Percentiles rank a stretch among this genome's conserved stretches.
These are phyloP conservation scores for Turnix velox DNA, from an alignment of 2,113 vertebrate genomes.

Conservation along the genomic window DNA sequence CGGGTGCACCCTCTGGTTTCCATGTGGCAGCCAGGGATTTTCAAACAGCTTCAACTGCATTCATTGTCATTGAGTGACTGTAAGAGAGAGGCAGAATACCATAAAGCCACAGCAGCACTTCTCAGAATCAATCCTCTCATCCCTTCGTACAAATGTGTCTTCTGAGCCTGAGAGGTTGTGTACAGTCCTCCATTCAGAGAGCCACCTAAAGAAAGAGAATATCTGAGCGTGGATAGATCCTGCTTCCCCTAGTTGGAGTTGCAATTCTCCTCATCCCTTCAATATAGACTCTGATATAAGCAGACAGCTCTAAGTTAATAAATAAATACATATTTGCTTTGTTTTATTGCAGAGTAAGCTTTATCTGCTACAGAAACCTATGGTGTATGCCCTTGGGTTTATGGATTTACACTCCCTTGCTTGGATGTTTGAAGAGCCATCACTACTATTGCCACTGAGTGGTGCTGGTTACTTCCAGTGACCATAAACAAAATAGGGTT, in stretches of 20 bases:
- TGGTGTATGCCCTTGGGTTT: not conserved
- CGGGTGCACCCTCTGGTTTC: not conserved
- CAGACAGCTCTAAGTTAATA: not conserved
- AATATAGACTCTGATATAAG: not conserved
- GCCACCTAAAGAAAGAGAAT: not conserved
- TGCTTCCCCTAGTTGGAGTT: not conserved
- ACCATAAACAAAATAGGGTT: not conserved
- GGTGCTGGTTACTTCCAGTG: conserved; percentile 11
- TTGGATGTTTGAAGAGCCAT: not conserved
- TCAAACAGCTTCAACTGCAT: not conserved
- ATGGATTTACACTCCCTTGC: not conserved
- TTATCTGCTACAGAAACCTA: not conserved
- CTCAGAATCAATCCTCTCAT: not conserved
- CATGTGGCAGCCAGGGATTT: not conserved
- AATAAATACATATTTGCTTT: not conserved
- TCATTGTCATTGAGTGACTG: not conserved
- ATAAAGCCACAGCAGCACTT: not conserved
- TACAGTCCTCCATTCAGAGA: not conserved
- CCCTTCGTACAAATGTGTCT: not conserved
- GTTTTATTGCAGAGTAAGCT: not conserved
- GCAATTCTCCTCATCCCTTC: not conserved
- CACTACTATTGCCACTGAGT: not conserved
- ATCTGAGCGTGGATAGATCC: not conserved
- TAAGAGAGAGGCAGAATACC: not conserved
- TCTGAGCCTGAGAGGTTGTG: not conserved